Conservation (phyloP, 2,113 vertebrate species). For the Pitta sordida region DNA sequence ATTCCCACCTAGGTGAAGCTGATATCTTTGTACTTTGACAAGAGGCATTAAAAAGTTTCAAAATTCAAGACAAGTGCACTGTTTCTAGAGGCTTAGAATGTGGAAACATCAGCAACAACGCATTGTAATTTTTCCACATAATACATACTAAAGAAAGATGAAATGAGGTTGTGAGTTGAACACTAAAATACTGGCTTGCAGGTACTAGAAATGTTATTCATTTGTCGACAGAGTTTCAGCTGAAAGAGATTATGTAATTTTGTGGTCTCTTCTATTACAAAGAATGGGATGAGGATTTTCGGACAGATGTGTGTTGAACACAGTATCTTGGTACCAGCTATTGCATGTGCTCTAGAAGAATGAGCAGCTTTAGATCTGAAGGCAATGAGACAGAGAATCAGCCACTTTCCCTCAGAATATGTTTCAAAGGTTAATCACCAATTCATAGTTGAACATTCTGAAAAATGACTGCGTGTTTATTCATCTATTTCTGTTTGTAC, state of each 20-base stretch:
- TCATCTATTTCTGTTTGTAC: slow-evolving; percentile 7
- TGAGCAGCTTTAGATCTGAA: slow-evolving; percentile 3
- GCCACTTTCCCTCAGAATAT: not conserved
- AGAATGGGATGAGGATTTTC: not conserved
- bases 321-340: not conserved
- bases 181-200: not conserved
- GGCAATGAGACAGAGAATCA: slow-evolving; percentile 3
- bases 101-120: not conserved
- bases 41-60: not conserved
- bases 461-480: slow-evolving; percentile 30
- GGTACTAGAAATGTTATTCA: not conserved
- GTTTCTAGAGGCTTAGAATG: not conserved
- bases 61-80: not conserved
- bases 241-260: not conserved
- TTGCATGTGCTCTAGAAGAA: not conserved
- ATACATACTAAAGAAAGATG: not conserved
- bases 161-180: not conserved
- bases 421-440: slow-evolving; percentile 56
- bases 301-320: not conserved
- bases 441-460: slow-evolving; percentile 35
- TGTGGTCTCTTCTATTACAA: not conserved
- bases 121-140: not conserved
- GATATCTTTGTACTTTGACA: not conserved
- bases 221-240: not conserved
- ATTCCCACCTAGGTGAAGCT: not conserved